Evolutionary conservation across 2,888 invertebrate genomes (phyloP), one percentile per base, ranked within the genome.

Genomic region (Cantharis rustica): DNA sequence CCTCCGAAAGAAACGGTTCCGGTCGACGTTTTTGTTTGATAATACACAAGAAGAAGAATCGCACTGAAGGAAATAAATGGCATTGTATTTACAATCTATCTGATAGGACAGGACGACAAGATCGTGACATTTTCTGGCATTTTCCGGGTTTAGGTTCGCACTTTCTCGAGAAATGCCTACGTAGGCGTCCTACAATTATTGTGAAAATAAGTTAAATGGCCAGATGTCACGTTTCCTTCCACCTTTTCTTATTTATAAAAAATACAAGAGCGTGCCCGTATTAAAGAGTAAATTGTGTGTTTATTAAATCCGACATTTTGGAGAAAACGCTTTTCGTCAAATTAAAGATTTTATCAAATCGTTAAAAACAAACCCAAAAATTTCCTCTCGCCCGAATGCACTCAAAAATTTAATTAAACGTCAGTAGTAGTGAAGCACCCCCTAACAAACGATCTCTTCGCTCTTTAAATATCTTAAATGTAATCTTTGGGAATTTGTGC

Each of bases 401-500:
- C 47, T 47, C 47, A 47, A 47, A 47, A 47, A 47, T 47, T 47
- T 47, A 47, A 47, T 47, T 47, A 47, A 47, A 47, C 13, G 47
- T 47, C 47, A 47, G 47, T 47, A 7, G n/a, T 47, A 47, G 47
- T 47, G 47, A n/a, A 47, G 13, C 13, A 47, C 1, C 47, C 47
- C 47, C 47, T 47, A 47, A 47, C 47, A 47, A 47, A 47, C 47
- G 47, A 47, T 47, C 47, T 47, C 47, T 66, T 66, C 23, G 64
- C 64, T 20, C 20, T 66, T 23, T 17, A 66, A 66, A 16, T 64
- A 26, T 26, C 69, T 26, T 69, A 69, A 63, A 69, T 23, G 27
- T 83, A 84, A 74, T 72, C 84, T 83, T 77, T 73, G 79, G 84
- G 84, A 84, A 84, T 84, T 86, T 84, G 83, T 81, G 84, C 81